Percentiles rank a stretch among this genome's conserved stretches.
Evolutionary conservation across 2,797 vertebrate genomes (phyloP).

Genomic region (Microctenopoma lineatum): DNA sequence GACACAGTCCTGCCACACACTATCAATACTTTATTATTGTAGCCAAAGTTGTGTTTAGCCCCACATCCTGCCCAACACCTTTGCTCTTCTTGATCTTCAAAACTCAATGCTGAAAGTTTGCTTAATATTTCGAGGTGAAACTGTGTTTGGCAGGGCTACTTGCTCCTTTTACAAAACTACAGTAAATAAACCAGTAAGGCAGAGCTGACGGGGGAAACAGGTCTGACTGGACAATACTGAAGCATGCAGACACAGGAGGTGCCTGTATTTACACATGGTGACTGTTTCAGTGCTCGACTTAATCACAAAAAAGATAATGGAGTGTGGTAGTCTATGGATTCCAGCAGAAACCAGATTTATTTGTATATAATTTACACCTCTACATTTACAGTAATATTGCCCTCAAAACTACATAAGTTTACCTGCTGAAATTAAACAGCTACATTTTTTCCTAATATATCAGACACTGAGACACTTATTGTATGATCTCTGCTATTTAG

Average conservation of each 20-base stretch:
- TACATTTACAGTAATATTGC: neutral
- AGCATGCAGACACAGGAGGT: conserved; percentile 42
- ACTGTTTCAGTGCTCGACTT: conserved; percentile 6
- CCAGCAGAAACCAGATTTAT: conserved; percentile 24
- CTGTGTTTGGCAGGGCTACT: neutral
- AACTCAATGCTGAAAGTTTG: neutral
- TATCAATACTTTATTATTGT: conserved; percentile 50
- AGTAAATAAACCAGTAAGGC: conserved; percentile 35
- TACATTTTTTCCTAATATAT: neutral
- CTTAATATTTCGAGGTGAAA: neutral
- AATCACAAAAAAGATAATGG: conserved; percentile 5
- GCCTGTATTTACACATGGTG: conserved; percentile 19
- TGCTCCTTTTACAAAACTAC: conserved; percentile 15
- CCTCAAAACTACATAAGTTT: neutral
- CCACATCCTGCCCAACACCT: conserved; percentile 1
- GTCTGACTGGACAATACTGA: conserved; percentile 65
- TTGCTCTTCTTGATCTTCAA: conserved; percentile 6
- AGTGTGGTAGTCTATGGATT: conserved; percentile 45
- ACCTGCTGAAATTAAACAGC: neutral
- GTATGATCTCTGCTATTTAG: neutral
- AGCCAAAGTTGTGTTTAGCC: conserved; percentile 33
- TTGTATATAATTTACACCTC: conserved; percentile 34
- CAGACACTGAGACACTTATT: neutral
- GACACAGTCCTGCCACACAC: conserved; percentile 27
- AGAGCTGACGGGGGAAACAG: conserved; percentile 61